Base-by-base conservation (phyloP, 2,113 vertebrate species). In the Panthera leo region DNA sequence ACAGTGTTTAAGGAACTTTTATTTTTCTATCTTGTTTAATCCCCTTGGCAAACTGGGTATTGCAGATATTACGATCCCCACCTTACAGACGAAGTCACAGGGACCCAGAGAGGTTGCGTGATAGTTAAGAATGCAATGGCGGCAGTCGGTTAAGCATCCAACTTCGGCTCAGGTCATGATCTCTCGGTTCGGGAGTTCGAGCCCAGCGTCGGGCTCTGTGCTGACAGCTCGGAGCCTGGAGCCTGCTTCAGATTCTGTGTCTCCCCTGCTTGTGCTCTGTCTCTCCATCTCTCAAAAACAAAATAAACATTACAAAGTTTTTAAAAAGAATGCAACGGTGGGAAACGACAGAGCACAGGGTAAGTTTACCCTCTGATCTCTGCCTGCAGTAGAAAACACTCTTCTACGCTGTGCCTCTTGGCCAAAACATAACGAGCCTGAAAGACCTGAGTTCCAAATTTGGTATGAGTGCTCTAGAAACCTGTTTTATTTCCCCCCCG, bases 401-500 rank as follows among this genome's bases (percentile, higher is more conserved):
- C 31, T 45, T 39, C 12, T 10, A 31, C 6, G 4, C 3, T 7
- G 39, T 8, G 3, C 11, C 2, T 5, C 3, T 42, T 23, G 19
- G 45, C 27, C 45, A 4, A 42, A 76, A 7, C n/a, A 21, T 7
- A 14, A 73, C 3, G 19, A 73, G 7, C 21, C 34, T 5, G 45
- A 80, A 63, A 68, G 29, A 34, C 36, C 51, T 2, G 58, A n/a
- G n/a, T n/a, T 53, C 63, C 58, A 67, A 14, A 73, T 16, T 39
- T 42, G n/a, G 9, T 5, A 3, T 6, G 3, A 2, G 11, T 18
- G 16, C 23, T 68, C 96, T 96, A 79, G 97, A 96, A 78, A 88
- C 67, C 80, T 61, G 4, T 21, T 92, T 91, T 85, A 2, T 39
- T 94, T 94, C 29, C 58, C 84, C 84, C 21, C 61, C 96, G 61